phyloP scores from a whole-genome alignment of 2,888 invertebrate genomes.

The Drosophila subsilvestris region DNA sequence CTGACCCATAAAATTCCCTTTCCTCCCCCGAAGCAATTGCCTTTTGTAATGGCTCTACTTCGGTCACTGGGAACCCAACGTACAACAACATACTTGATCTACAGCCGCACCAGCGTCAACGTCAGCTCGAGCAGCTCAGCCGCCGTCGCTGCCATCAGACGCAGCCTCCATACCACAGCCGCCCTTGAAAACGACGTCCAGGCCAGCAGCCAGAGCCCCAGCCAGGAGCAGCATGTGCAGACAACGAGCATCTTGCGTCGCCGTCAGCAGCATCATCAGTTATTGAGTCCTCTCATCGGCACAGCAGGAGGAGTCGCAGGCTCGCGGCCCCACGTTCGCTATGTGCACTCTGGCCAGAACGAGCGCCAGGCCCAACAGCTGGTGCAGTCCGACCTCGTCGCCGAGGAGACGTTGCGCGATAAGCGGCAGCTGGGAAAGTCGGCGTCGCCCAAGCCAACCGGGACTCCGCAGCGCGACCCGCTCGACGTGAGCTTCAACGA shows the following conservation, averaged over 20 bases:
- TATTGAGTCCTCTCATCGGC: not conserved
- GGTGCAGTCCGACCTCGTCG: constrained; percentile 28
- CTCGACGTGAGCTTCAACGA: constrained; percentile 94
- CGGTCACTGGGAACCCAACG: constrained; percentile 83
- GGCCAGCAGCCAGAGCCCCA: not conserved
- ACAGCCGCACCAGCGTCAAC: constrained; percentile 65
- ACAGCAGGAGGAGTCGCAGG: not conserved
- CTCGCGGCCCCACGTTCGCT: not conserved
- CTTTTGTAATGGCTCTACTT: constrained; percentile 84
- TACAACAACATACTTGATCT: constrained; percentile 79
- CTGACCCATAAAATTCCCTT: constrained; percentile 8
- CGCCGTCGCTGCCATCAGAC: constrained; percentile 28
- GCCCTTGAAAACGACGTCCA: constrained; percentile 11
- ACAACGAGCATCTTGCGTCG: not conserved
- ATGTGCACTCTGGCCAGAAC: constrained; percentile 56
- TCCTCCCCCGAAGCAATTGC: constrained; percentile 19
- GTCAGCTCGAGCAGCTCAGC: constrained; percentile 47
- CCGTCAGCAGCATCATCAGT: constrained; percentile 1
- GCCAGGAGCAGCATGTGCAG: not conserved
- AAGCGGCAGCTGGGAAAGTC: not conserved
- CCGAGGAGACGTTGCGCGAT: constrained; percentile 1
- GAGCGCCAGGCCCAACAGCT: constrained; percentile 46
- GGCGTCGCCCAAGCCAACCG: constrained; percentile 20
- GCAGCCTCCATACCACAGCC: constrained; percentile 20
- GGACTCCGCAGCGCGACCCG: constrained; percentile 86